These are phyloP conservation scores for Trileptium ribeirensis DNA, from an alignment of 2,888 invertebrate species.

Conservation along the genomic window DNA sequence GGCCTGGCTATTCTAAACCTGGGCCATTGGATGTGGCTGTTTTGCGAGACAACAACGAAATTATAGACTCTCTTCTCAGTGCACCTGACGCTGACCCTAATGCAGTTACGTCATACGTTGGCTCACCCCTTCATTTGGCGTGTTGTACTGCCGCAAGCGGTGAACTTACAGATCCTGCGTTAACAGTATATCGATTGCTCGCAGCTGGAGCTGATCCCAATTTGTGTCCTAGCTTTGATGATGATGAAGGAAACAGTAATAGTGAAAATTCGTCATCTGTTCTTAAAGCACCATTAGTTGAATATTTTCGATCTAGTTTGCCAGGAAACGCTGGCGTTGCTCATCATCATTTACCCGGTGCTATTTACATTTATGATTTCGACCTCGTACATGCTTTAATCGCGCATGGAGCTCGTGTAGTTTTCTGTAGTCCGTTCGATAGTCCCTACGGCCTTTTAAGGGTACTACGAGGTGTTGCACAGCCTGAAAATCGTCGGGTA, in stretches of 20 bases:
- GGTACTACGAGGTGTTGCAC: neutral
- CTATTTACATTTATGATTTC: neutral
- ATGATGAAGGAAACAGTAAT: no score
- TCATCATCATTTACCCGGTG: neutral
- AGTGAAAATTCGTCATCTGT: no score
- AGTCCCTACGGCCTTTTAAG: constrained; percentile 2
- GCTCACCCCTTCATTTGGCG: constrained; percentile 54
- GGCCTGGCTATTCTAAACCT: constrained; percentile 62
- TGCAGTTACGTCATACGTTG: constrained; percentile 51
- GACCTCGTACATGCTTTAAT: neutral
- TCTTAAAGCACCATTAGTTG: constrained; percentile 25
- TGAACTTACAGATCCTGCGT: constrained; percentile 42
- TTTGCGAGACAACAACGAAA: constrained; percentile 54
- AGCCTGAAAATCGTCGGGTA: neutral
- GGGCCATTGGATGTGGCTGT: constrained; percentile 78
- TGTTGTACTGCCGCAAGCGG: constrained; percentile 46
- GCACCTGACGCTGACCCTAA: constrained; percentile 55
- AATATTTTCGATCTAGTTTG: constrained; percentile 20
- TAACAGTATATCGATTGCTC: constrained; percentile 37
- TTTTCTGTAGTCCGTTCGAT: neutral
- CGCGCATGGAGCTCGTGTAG: neutral
- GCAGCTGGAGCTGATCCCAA: constrained; percentile 43
- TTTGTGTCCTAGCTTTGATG: constrained; percentile 28
- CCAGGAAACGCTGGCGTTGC: neutral
- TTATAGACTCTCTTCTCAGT: constrained; percentile 52